Evolutionary conservation across 1,140 invertebrate species (phyloP).

Genomic region (Augochlora pura): DNA sequence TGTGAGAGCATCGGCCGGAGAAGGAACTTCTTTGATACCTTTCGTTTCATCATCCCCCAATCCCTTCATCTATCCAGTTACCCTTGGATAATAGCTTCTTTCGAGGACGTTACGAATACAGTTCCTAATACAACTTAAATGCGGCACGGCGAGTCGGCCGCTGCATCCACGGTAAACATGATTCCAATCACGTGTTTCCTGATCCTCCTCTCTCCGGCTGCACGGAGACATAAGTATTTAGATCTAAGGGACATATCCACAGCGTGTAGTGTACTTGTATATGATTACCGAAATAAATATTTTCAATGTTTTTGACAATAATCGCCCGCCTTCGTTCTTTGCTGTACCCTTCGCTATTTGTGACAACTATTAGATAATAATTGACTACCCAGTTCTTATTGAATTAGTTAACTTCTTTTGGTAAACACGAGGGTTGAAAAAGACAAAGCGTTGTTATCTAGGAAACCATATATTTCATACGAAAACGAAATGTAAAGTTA

Average conservation of each 20-base stretch:
- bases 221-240: slow-evolving; percentile 67
- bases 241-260: slow-evolving; percentile 70
- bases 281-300: slow-evolving; percentile 74
- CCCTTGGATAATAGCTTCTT: slow-evolving; percentile 45
- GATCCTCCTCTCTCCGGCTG: slow-evolving; percentile 66
- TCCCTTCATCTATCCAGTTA: neutral
- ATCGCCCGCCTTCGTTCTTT: neutral
- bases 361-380: no score
- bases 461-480: slow-evolving; percentile 50
- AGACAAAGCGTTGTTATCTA: neutral
- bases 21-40: slow-evolving; percentile 45
- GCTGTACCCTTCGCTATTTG: neutral
- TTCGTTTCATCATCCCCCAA: neutral
- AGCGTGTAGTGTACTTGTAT: slow-evolving; percentile 74
- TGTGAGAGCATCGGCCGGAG: slow-evolving; percentile 55
- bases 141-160: slow-evolving; percentile 55
- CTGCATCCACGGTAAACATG: slow-evolving; percentile 53
- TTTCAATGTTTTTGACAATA: slow-evolving; percentile 75
- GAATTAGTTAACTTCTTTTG: no score
- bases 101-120: slow-evolving; percentile 61
- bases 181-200: slow-evolving; percentile 58
- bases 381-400: no score
- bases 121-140: slow-evolving; percentile 62
- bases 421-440: neutral
- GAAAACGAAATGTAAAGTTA: slow-evolving; percentile 11